phyloP scores from a whole-genome alignment of 2,797 vertebrate species.

The Diplodus puntazzo region DNA sequence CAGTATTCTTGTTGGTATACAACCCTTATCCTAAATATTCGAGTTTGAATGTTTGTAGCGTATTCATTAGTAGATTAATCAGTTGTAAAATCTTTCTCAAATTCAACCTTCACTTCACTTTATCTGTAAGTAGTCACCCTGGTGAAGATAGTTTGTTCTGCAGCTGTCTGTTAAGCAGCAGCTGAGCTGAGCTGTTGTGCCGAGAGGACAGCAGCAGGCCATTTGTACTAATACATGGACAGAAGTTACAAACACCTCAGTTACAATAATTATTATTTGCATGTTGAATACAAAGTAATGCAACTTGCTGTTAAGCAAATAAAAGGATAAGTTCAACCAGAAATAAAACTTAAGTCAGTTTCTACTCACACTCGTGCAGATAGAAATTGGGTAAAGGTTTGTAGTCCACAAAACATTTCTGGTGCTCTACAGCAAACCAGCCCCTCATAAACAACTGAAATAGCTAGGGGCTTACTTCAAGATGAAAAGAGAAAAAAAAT shows the following conservation, averaged over 20 bases:
- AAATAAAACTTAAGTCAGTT: too few species aligned
- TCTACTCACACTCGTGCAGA: too few species aligned
- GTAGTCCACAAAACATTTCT: too few species aligned
- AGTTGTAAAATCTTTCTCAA: neutral
- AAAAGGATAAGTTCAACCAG: too few species aligned
- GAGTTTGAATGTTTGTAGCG: neutral
- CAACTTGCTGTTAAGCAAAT: too few species aligned
- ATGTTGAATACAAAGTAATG: too few species aligned
- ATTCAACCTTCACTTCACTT: neutral
- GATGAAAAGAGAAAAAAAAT: too few species aligned
- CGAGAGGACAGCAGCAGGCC: neutral
- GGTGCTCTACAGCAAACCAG: too few species aligned
- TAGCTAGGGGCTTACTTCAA: too few species aligned
- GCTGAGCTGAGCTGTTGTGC: constrained; percentile 3
- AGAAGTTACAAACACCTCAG: neutral
- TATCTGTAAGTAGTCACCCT: neutral
- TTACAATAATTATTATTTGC: neutral
- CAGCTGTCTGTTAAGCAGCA: neutral
- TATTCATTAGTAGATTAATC: neutral
- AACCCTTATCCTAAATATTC: neutral
- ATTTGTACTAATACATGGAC: neutral
- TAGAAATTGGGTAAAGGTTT: too few species aligned
- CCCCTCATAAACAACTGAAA: too few species aligned
- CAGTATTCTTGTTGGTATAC: neutral
- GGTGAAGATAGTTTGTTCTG: neutral